Evolutionary conservation across 2,797 vertebrate genomes (phyloP), one percentile per base, ranked within the genome.

Genomic region (Dendrocincla fuliginosa): DNA sequence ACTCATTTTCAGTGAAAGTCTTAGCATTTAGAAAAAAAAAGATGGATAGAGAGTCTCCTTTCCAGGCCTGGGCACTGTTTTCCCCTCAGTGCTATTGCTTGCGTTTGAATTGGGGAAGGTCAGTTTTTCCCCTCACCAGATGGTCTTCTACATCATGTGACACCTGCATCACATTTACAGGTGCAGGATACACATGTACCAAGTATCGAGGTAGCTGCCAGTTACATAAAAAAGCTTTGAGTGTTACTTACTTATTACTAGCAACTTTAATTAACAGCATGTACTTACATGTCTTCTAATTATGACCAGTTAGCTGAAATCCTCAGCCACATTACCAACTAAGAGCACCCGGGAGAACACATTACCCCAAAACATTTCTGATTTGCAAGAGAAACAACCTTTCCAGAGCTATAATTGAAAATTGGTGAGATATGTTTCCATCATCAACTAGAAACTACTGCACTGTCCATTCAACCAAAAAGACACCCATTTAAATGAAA

Each of bases 251-350:
- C 42, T 59, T 55, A 71, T 86, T 92, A 63, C 77, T 85, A 95
- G 39, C n/a, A 93, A 69, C 17, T 74, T 94, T 91, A 93, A 95
- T 96, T 96, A 96, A 76, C 42, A 74, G 41, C 9, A 63, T 25
- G 78, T 81, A 68, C 30, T 92, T 44, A 14, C 37, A 47, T 35
- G 30, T 75, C 35, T 64, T 93, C 56, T 91, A 64, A 88, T 81
- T 90, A 81, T 65, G 74, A 84, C 37, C 81, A 73, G 73, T 65
- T 93, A 77, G 52, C 12, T 78, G 80, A 90, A 91, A 88, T n/a
- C 46, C 46, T 87, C 64, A 73, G 59, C 42, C 70, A 9, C 1
- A 0, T 46, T 76, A 55, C 73, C 85, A 74, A 75, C 60, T 76
- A 85, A 79, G 28, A 67, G 16, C 37, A 87, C 67, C 73, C 65